Evolutionary conservation across 2,888 invertebrate species (phyloP).

Genomic region (Spodoptera exigua): DNA sequence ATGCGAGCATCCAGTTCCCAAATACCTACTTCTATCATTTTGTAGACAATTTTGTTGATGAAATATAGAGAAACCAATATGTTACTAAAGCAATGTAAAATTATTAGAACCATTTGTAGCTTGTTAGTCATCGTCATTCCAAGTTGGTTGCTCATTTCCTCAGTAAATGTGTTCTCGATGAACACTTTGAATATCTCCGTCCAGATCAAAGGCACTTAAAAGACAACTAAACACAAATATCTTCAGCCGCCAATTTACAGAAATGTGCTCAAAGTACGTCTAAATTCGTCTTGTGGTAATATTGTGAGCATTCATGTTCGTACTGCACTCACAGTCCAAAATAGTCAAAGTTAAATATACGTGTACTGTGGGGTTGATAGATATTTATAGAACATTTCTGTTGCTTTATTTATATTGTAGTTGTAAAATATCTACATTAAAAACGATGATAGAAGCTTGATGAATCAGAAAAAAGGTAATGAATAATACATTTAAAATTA

Average conservation of each 20-base stretch:
- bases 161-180: conserved; percentile 21
- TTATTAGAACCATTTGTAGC: conserved; percentile 24
- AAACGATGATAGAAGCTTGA: no score
- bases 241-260: conserved; percentile 32
- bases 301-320: conserved; percentile 24
- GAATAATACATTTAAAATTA: no score
- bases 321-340: no score
- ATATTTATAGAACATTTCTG: no score
- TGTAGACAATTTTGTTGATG: no score
- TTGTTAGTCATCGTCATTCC: not conserved
- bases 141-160: conserved; percentile 41
- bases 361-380: no score
- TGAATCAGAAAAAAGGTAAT: no score
- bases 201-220: conserved; percentile 42
- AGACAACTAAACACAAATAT: conserved; percentile 30
- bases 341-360: no score
- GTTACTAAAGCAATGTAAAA: no score
- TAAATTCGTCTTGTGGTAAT: conserved; percentile 25
- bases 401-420: no score
- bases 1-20: not conserved
- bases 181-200: conserved; percentile 23
- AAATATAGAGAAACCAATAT: no score
- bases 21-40: conserved; percentile 1
- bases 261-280: conserved; percentile 36
- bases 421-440: no score